Percentiles rank a stretch among this genome's conserved stretches.
These are phyloP conservation scores for Iselma pallidipennis DNA, from an alignment of 2,888 invertebrate genomes.

Conservation along the genomic window DNA sequence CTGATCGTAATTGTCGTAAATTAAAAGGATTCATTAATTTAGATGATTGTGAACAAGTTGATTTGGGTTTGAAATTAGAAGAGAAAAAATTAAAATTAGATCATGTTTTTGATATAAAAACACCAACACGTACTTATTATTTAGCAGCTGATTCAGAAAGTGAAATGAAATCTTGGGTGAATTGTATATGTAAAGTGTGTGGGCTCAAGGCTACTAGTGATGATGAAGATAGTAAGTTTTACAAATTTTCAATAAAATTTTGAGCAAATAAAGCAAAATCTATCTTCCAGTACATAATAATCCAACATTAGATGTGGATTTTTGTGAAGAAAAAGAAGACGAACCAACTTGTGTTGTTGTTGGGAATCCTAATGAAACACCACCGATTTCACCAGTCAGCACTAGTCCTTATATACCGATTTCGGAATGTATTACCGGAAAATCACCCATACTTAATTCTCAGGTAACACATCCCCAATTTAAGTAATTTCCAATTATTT, in stretches of 20 bases:
- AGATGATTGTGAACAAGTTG: conserved; percentile 95
- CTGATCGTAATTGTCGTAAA: conserved; percentile 82
- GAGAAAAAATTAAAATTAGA: conserved; percentile 79
- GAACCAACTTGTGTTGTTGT: background rate
- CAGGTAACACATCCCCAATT: conserved; percentile 35
- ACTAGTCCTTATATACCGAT: conserved; percentile 91
- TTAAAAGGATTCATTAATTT: conserved; percentile 89
- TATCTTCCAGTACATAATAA: conserved; percentile 10
- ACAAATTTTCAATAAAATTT: background rate
- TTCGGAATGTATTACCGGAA: conserved; percentile 89
- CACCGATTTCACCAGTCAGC: conserved; percentile 66
- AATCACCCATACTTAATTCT: conserved; percentile 47
- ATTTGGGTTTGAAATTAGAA: conserved; percentile 84
- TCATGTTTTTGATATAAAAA: conserved; percentile 87
- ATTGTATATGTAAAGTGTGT: conserved; percentile 90
- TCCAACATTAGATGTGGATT: conserved; percentile 8
- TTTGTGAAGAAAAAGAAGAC: conserved; percentile 18
- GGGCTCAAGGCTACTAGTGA: conserved; percentile 73
- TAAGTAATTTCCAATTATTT: background rate
- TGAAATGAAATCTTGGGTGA: conserved; percentile 96
- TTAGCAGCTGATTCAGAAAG: conserved; percentile 89
- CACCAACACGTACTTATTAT: conserved; percentile 87
- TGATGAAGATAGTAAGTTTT: conserved; percentile 46
- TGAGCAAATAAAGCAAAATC: background rate
- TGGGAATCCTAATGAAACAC: conserved; percentile 56